phyloP scores from a whole-genome alignment of 2,797 vertebrate genomes.

The Poeciliopsis infans region DNA sequence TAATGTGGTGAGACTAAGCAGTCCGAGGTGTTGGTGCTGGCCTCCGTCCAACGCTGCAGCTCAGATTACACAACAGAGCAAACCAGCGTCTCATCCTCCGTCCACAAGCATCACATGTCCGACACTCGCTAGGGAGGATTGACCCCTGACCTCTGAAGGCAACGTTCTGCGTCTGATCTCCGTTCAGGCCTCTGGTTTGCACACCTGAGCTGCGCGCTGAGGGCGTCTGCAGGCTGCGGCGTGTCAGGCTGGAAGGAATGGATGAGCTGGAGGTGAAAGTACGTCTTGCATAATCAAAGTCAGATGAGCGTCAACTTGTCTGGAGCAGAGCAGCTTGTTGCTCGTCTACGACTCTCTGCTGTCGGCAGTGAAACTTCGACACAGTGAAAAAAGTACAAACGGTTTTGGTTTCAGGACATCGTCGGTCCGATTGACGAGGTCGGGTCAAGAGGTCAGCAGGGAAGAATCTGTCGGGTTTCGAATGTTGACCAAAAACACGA shows the following conservation, averaged over 20 bases:
- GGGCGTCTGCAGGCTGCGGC: not conserved
- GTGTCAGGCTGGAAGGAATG: not conserved
- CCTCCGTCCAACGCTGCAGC: not conserved
- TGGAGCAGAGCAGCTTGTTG: not conserved
- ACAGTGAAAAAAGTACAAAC: no score
- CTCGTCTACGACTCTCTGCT: not conserved
- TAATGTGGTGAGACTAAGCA: not conserved
- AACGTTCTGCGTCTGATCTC: not conserved
- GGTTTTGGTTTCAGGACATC: no score
- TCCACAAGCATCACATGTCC: not conserved
- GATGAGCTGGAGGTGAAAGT: conserved; percentile 3
- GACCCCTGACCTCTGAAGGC: not conserved
- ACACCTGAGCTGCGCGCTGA: not conserved
- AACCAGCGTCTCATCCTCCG: not conserved
- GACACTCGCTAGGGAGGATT: not conserved
- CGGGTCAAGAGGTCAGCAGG: not conserved
- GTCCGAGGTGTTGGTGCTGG: not conserved
- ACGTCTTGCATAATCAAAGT: not conserved
- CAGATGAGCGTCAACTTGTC: conserved; percentile 2
- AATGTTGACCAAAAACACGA: not conserved
- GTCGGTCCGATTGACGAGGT: not conserved
- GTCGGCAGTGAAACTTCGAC: not conserved
- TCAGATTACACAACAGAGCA: conserved; percentile 28
- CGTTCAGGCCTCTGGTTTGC: not conserved
- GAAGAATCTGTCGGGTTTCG: not conserved